Evolutionary conservation across 2,797 vertebrate genomes (phyloP), one percentile per base, ranked within the genome.

Genomic region (Australoheros facetus): DNA sequence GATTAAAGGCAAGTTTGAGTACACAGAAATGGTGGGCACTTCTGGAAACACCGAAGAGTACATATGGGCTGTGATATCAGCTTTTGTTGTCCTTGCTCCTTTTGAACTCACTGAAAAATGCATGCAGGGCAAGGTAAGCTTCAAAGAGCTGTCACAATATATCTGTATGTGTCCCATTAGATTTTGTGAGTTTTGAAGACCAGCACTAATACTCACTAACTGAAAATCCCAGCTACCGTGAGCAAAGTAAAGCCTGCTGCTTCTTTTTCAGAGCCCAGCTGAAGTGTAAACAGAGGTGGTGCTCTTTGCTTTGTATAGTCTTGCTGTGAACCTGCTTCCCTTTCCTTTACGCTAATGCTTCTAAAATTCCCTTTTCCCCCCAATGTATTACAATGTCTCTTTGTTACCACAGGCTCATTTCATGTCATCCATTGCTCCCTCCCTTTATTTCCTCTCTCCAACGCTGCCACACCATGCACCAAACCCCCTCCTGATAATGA

Each of bases 401-500:
- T 72, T 79, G 85, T 87, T 75, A 82, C 86, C 62, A 82, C 84
- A 75, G 75, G 62, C 83, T 91, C 85, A 80, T 91, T 90, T 84
- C 73, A 56, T 91, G 84, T 86, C 86, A 86, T 87, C 82, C 73
- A 45, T 66, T 71, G 77, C 81, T 83, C 78, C 81, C 81, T 81
- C 66, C 75, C 53, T 84, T 85, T 87, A 78, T 87, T 88, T 88
- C 83, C 73, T 85, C 80, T 82, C 77, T 56, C 80, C 73, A 81
- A 81, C 16, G 6, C 87, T 60, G 69, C 84, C 83, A 82, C 85
- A 88, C 83, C 62, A 16, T 77, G 57, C 79, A 55, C 88, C 84
- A 85, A 70, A 85, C 62, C 87, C 84, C 80, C 88, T 87, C 85
- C 89, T 82, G 83, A 90, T 94, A 95, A 95, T 95, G 93, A 94